These are phyloP conservation scores for Drosophila ambigua DNA, from an alignment of 1,140 invertebrate genomes.

Conservation along the genomic window DNA sequence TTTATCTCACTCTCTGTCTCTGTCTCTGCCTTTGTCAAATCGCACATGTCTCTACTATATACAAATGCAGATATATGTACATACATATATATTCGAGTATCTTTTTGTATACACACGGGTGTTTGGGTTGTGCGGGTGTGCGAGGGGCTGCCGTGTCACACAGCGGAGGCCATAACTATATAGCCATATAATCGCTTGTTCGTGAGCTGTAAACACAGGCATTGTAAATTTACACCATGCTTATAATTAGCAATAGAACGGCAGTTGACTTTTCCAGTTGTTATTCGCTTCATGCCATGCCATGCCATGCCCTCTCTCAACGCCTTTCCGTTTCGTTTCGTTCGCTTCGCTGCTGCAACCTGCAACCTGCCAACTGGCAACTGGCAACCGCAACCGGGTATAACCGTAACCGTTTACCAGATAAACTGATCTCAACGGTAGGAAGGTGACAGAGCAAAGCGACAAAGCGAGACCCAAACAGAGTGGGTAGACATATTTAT, in stretches of 20 bases:
- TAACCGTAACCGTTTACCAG: no score
- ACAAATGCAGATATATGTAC: constrained; percentile 1
- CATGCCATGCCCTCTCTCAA: neutral
- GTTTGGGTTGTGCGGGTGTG: neutral
- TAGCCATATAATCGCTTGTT: constrained; percentile 74
- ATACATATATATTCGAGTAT: neutral
- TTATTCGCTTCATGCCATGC: constrained; percentile 25
- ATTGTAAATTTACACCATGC: constrained; percentile 76
- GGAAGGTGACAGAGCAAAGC: no score
- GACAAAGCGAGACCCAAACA: no score
- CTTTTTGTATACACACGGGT: neutral
- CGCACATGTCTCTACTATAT: constrained; percentile 36
- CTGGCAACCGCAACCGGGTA: no score
- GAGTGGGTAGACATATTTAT: no score
- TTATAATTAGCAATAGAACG: constrained; percentile 79
- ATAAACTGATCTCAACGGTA: no score
- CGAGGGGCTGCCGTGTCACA: constrained; percentile 20
- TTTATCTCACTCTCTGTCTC: constrained; percentile 40
- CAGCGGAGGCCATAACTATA: constrained; percentile 59
- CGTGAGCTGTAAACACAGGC: constrained; percentile 76
- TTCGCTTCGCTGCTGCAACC: neutral
- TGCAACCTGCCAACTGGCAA: no score
- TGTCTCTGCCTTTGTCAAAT: constrained; percentile 54
- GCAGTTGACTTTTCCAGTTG: constrained; percentile 70
- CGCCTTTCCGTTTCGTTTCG: neutral